phyloP scores from a whole-genome alignment of 2,888 invertebrate genomes.

The Dryocosmus kuriphilus region DNA sequence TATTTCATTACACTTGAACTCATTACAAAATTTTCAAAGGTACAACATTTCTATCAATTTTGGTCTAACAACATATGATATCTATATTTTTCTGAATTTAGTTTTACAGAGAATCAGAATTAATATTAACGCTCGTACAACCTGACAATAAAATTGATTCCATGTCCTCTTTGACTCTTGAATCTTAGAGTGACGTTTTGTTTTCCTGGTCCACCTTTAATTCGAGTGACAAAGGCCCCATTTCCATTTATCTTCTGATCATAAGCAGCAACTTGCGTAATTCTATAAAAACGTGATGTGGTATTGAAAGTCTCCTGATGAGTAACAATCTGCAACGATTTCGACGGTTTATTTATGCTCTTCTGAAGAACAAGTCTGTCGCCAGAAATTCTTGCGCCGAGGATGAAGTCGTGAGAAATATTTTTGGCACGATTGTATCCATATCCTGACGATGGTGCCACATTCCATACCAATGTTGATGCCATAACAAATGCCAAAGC shows the following conservation, averaged over 20 bases:
- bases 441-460: not conserved
- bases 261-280: slow-evolving; percentile 44
- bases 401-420: slow-evolving; percentile 61
- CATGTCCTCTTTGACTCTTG: slow-evolving; percentile 46
- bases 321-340: not conserved
- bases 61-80: not conserved
- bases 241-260: slow-evolving; percentile 31
- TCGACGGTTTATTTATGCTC: not conserved
- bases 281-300: slow-evolving; percentile 30
- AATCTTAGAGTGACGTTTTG: slow-evolving; percentile 44
- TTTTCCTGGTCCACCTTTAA: slow-evolving; percentile 42
- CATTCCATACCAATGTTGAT: not conserved
- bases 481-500: not conserved
- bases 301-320: slow-evolving; percentile 9
- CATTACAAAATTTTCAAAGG: too few species aligned
- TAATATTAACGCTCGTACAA: slow-evolving; percentile 44
- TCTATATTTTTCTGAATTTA: too few species aligned
- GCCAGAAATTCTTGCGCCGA: slow-evolving; percentile 62
- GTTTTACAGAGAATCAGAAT: not conserved
- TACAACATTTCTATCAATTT: not conserved
- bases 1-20: too few species aligned
- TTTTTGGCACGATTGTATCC: not conserved
- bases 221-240: slow-evolving; percentile 44
- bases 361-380: slow-evolving; percentile 57
- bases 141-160: slow-evolving; percentile 50